A percentile compares a stretch with the other conserved stretches of the same genome.
These are phyloP conservation scores for Enteromius mattozi DNA, from an alignment of 2,797 vertebrate species.

Conservation along the genomic window DNA sequence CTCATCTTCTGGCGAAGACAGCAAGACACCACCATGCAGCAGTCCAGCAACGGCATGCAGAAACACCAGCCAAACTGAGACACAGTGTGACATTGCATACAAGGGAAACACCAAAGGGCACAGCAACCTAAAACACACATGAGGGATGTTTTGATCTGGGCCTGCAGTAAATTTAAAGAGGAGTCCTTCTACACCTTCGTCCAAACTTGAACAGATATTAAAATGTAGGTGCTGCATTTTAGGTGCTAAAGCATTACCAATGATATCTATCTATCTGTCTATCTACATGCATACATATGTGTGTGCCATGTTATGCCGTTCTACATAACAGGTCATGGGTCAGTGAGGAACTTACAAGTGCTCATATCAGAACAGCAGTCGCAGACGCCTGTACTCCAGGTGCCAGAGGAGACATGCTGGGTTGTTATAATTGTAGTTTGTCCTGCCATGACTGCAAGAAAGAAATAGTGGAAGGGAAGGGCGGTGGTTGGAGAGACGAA, in stretches of 20 bases:
- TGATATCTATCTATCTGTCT: neutral
- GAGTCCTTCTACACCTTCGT: neutral
- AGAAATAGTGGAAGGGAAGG: neutral
- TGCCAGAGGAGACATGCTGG: neutral
- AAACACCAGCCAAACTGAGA: constrained; percentile 71
- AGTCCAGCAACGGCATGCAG: constrained; percentile 70
- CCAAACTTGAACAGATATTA: neutral
- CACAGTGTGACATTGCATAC: constrained; percentile 77
- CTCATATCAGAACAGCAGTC: constrained; percentile 75
- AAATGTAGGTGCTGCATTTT: neutral
- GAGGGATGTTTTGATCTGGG: neutral
- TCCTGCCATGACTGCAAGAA: constrained; percentile 56
- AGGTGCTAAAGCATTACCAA: neutral
- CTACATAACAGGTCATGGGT: neutral
- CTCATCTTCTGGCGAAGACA: constrained; percentile 70
- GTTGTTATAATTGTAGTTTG: constrained; percentile 53
- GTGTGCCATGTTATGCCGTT: neutral
- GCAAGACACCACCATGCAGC: constrained; percentile 72
- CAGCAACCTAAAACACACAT: constrained; percentile 71
- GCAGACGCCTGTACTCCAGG: constrained; percentile 73
- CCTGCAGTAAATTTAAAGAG: neutral
- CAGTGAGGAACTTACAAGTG: constrained; percentile 71
- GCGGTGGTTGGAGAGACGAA: neutral
- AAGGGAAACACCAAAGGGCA: constrained; percentile 73
- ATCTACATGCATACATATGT: neutral